phyloP scores from a whole-genome alignment of 2,888 invertebrate species.

The Horisme vitalbata region DNA sequence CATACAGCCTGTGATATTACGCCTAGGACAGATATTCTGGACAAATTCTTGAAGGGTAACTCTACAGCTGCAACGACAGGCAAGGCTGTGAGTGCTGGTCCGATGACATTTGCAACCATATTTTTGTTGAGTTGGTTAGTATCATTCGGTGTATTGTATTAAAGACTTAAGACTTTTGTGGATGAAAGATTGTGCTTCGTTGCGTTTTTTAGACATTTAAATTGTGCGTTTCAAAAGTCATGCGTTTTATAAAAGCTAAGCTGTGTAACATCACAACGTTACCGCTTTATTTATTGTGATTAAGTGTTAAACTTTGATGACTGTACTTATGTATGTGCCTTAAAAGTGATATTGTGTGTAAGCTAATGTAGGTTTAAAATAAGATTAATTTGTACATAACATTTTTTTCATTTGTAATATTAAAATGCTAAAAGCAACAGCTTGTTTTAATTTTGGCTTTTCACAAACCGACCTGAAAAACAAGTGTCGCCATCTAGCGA shows the following conservation, averaged over 20 bases:
- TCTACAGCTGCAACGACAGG: conserved; percentile 44
- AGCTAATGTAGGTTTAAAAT: conserved; percentile 38
- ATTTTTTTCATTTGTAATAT: conserved; percentile 25
- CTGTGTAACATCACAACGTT: conserved; percentile 39
- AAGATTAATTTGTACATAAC: conserved; percentile 47
- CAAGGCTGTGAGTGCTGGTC: conserved; percentile 38
- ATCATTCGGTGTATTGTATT: conserved; percentile 34
- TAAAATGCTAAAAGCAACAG: conserved; percentile 22
- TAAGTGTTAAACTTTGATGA: conserved; percentile 29
- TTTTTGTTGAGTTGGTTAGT: conserved; percentile 46
- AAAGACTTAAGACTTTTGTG: conserved; percentile 13
- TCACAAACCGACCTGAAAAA: background rate
- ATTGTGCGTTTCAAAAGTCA: conserved; percentile 28
- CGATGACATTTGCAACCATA: conserved; percentile 44
- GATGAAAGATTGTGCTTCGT: conserved; percentile 18
- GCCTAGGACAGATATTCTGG: conserved; percentile 79
- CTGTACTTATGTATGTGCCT: conserved; percentile 58
- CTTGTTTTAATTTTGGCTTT: conserved; percentile 16
- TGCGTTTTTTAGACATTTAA: conserved; percentile 29
- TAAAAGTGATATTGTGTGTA: conserved; percentile 55
- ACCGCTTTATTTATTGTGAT: conserved; percentile 66
- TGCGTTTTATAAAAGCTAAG: conserved; percentile 21
- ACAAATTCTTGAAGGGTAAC: conserved; percentile 65
- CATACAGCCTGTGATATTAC: conserved; percentile 88
- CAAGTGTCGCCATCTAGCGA: conserved; percentile 14